Base-by-base conservation (phyloP, 2,888 invertebrate genomes). In the Ennomos fuscantarius region DNA sequence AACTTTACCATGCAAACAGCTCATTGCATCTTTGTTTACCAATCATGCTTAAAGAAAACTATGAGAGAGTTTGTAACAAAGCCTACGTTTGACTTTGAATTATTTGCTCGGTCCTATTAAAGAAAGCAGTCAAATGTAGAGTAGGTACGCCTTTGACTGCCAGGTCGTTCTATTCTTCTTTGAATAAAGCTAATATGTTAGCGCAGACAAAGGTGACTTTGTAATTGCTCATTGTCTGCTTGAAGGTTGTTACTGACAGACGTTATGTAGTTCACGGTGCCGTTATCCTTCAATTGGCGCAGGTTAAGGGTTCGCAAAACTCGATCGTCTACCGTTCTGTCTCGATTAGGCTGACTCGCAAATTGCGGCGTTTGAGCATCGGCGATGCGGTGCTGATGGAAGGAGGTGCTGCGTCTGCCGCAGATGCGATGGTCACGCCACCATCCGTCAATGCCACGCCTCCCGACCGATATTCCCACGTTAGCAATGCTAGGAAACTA, bases 401-500 rank as follows among this genome's bases (percentile, higher is more conserved):
- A 40, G 53, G 50, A 44, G 58, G 60, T 42, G 58, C 53, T 13
- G 60, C 48, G 47, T 51, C 55, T 53, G 60, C 50, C 52, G 48
- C 44, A 43, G 58, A 62, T 54, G 63, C 61, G 61, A 49, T 65
- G 60, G 64, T 69, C 68, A 71, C 68, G 69, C 73, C 73, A 73
- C 47, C 78, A 87, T 87, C 78, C 78, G 79, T 89, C 86, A 87
- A 77, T 80, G 84, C 85, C 86, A 78, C 74, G 73, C 74, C 72
- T 66, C 68, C 74, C 69, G 70, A 68, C 70, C 77, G 76, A 74
- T 78, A 78, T 84, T 86, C 84, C 79, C 86, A 85, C 83, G 78
- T 84, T 79, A 81, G 72, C 74, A 74, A 74, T 72, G 78, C 79
- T 70, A 82, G 82, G 32, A 13, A 51, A 51, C 42, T n/a, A n/a